Percentiles rank a stretch among this genome's conserved stretches.
Evolutionary conservation across 2,113 vertebrate genomes (phyloP).

Genomic region (Rana temporaria): DNA sequence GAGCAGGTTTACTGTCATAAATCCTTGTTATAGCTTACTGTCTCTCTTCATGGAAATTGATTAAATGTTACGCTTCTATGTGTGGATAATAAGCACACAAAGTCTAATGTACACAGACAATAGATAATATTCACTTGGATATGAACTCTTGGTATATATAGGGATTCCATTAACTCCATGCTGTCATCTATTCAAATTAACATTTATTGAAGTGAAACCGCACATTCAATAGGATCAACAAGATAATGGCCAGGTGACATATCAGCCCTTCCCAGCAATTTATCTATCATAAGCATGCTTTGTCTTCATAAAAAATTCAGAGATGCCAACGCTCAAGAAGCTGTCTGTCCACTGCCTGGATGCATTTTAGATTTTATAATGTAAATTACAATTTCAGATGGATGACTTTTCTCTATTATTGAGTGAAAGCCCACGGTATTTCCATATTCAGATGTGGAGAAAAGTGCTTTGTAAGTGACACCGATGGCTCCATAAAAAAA

Average conservation of each 20-base stretch:
- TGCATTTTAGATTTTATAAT: conserved; percentile 18
- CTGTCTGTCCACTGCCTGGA: neutral
- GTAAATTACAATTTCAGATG: conserved; percentile 30
- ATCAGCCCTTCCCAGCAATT: conserved; percentile 41
- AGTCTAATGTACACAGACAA: conserved; percentile 26
- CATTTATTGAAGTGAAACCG: conserved; percentile 43
- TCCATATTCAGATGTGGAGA: conserved; percentile 25
- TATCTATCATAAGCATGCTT: conserved; percentile 34
- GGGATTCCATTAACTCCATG: conserved; percentile 27
- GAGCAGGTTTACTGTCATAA: conserved; percentile 4
- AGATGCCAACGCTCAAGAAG: conserved; percentile 8
- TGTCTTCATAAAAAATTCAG: conserved; percentile 22
- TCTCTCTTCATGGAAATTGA: conserved; percentile 25
- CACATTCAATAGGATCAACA: conserved; percentile 40
- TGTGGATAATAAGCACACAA: conserved; percentile 21
- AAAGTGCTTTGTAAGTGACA: neutral
- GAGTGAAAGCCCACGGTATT: conserved; percentile 1
- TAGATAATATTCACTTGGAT: conserved; percentile 41
- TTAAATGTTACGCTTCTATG: conserved; percentile 32
- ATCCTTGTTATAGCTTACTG: conserved; percentile 29
- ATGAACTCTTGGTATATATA: conserved; percentile 34
- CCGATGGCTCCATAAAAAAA: neutral
- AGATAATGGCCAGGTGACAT: conserved; percentile 44
- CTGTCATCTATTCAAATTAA: conserved; percentile 38
- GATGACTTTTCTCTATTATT: conserved; percentile 12